These are phyloP conservation scores for Pagrus major DNA, from an alignment of 2,113 vertebrate genomes.

Conservation along the genomic window DNA sequence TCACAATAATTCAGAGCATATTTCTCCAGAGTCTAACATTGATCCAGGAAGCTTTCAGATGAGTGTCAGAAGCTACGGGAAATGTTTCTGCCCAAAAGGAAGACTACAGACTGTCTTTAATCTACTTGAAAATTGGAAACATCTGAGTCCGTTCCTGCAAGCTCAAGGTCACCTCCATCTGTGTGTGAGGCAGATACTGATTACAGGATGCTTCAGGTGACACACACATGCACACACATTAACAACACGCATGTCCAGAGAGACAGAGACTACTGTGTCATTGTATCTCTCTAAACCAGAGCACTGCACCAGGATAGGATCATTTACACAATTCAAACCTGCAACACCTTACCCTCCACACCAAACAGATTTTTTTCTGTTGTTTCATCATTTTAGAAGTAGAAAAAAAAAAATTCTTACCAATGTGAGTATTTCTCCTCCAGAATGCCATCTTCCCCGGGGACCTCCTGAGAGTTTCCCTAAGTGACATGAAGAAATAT, in stretches of 20 bases:
- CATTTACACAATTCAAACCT: background rate
- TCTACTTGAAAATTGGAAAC: background rate
- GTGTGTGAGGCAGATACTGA: background rate
- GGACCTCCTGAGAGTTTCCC: conserved; percentile 66
- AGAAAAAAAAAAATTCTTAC: conserved; percentile 28
- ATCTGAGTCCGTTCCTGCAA: background rate
- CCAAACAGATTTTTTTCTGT: background rate
- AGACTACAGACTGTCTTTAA: too few relatives aligned
- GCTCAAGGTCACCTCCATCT: conserved; percentile 42
- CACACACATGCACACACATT: background rate
- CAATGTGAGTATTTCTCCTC: conserved; percentile 55
- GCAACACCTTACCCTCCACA: background rate
- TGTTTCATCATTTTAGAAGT: background rate
- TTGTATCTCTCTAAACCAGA: background rate
- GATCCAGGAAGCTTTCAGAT: background rate
- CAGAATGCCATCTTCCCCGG: conserved; percentile 78
- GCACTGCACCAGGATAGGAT: background rate
- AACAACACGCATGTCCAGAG: background rate
- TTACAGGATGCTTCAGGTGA: background rate
- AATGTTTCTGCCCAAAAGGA: background rate
- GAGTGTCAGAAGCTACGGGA: background rate
- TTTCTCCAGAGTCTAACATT: background rate
- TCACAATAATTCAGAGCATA: background rate
- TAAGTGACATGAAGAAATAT: conserved; percentile 39
- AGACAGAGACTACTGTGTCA: background rate